Percentiles rank a stretch among this genome's conserved stretches.
Evolutionary conservation across 2,888 invertebrate species (phyloP).

Genomic region (Polia nebulosa): DNA sequence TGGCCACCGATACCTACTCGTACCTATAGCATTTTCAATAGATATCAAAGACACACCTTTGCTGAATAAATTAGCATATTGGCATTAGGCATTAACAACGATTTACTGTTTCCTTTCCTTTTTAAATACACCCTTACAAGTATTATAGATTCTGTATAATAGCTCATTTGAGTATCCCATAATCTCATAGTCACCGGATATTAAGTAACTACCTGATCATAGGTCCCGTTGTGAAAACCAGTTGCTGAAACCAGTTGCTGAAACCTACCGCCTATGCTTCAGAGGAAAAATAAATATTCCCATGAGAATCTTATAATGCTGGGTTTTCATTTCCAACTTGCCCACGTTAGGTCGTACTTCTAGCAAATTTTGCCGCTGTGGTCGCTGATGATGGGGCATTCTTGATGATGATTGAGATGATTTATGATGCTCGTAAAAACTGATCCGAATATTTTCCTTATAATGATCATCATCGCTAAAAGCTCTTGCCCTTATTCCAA

Average conservation of each 20-base stretch:
- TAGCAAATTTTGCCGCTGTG: background rate
- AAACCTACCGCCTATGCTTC: background rate
- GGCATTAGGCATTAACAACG: background rate
- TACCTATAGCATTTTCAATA: too few relatives aligned
- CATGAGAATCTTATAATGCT: slow-evolving; percentile 8
- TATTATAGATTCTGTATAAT: background rate
- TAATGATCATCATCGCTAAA: too few relatives aligned
- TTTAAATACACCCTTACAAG: slow-evolving; percentile 3
- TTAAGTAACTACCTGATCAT: slow-evolving; percentile 24
- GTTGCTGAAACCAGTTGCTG: background rate
- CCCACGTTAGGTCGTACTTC: background rate
- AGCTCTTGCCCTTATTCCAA: too few relatives aligned
- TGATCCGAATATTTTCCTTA: too few relatives aligned
- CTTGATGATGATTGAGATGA: too few relatives aligned
- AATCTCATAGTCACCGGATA: slow-evolving; percentile 17
- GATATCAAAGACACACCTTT: too few relatives aligned
- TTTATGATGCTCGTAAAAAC: too few relatives aligned
- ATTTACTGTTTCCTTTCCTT: slow-evolving; percentile 2
- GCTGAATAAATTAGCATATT: background rate
- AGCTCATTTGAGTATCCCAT: slow-evolving; percentile 23
- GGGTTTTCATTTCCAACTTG: background rate
- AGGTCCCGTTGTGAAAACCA: slow-evolving; percentile 25
- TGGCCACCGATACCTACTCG: too few relatives aligned
- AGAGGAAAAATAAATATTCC: slow-evolving; percentile 11
- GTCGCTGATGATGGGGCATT: too few relatives aligned